These are phyloP conservation scores for Aproaerema taeniolella DNA, from an alignment of 2,888 invertebrate genomes.

Conservation along the genomic window DNA sequence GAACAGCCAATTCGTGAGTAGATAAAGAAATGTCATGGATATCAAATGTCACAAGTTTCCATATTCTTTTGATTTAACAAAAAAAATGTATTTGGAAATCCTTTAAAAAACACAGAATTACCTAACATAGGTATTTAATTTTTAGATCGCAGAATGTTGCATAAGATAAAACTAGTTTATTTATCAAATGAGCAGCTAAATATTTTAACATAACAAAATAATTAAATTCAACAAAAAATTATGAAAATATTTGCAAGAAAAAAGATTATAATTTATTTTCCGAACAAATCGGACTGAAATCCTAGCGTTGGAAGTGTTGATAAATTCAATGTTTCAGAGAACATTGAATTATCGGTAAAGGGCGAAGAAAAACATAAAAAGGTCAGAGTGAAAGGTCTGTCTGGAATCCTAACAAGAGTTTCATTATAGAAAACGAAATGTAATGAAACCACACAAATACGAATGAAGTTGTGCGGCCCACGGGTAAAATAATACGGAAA, in stretches of 20 bases:
- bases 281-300: not conserved
- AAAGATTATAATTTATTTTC: not conserved
- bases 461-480: not conserved
- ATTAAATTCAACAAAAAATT: not conserved
- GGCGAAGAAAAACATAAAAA: not conserved
- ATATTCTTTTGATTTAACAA: too few species aligned
- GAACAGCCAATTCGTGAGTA: too few species aligned
- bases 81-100: too few species aligned
- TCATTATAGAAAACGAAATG: slow-evolving; percentile 13
- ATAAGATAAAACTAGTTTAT: not conserved
- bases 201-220: not conserved
- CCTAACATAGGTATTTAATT: too few species aligned
- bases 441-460: slow-evolving; percentile 9
- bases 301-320: not conserved
- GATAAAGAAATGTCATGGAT: slow-evolving; percentile 2
- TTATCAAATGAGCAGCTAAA: not conserved
- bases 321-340: not conserved
- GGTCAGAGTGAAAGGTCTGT: not conserved
- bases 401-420: slow-evolving; percentile 9
- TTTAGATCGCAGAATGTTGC: too few species aligned
- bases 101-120: too few species aligned
- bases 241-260: not conserved
- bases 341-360: not conserved
- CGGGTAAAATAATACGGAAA: too few species aligned
- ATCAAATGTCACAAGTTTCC: not conserved